Evolutionary conservation across 2,113 vertebrate species (phyloP).

Genomic region (Hippocampus comes): DNA sequence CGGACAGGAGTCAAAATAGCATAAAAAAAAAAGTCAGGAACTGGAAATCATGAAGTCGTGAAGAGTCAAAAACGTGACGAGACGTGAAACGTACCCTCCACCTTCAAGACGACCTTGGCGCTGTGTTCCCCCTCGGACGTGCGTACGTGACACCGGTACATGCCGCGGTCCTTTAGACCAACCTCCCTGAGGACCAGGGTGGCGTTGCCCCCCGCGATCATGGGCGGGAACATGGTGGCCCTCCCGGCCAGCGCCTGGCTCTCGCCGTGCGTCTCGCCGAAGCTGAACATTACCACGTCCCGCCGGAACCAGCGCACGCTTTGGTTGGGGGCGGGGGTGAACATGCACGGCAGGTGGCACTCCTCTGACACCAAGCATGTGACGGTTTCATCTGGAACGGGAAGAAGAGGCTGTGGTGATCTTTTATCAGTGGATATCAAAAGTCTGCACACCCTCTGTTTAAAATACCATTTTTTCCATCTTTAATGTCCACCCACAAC

Average conservation of each 20-base stretch:
- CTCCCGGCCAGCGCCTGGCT: constrained; percentile 34
- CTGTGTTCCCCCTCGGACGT: constrained; percentile 30
- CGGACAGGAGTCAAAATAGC: too few relatives aligned
- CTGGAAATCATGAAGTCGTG: too few relatives aligned
- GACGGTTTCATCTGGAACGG: constrained; percentile 59
- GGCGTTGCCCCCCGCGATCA: constrained; percentile 70
- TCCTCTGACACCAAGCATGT: constrained; percentile 67
- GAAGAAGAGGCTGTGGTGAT: not conserved
- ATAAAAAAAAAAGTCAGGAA: too few relatives aligned
- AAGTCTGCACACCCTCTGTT: not conserved
- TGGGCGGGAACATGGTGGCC: constrained; percentile 38
- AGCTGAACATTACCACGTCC: constrained; percentile 58
- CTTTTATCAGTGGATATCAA: not conserved
- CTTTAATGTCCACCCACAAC: too few relatives aligned
- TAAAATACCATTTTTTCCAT: too few relatives aligned
- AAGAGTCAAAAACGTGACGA: too few relatives aligned
- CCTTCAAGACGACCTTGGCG: constrained; percentile 46
- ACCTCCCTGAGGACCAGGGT: constrained; percentile 67
- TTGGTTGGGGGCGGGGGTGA: constrained; percentile 48
- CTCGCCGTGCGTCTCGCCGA: constrained; percentile 15
- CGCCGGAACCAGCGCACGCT: constrained; percentile 73
- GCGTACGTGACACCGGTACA: constrained; percentile 71
- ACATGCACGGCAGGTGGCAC: constrained; percentile 75
- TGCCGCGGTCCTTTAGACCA: constrained; percentile 61
- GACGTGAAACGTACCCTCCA: constrained; percentile 68